Conservation (phyloP, 2,797 vertebrate genomes). For the Trachops cirrhosus region DNA sequence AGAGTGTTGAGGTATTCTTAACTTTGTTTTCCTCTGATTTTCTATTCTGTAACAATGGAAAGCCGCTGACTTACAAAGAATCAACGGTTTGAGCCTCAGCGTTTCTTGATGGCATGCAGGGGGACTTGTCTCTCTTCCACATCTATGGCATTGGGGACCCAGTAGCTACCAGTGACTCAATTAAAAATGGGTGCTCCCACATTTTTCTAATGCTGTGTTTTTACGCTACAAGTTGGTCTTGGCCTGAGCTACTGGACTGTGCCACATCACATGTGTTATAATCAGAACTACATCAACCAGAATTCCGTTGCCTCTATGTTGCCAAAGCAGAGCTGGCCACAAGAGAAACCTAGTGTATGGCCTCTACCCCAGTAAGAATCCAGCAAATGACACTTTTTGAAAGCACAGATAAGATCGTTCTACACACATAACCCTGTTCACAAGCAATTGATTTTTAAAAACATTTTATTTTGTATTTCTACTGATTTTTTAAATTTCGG, state of each 20-base stretch:
- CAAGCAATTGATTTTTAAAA: conserved; percentile 22
- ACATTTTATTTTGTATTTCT: neutral
- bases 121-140: neutral
- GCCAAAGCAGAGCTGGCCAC: neutral
- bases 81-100: neutral
- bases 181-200: neutral
- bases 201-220: neutral
- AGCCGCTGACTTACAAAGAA: neutral
- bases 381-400: neutral
- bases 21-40: neutral
- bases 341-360: neutral
- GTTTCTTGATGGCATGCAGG: neutral
- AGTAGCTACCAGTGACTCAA: neutral
- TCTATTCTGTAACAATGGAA: neutral
- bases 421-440: neutral
- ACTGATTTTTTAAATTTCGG: neutral
- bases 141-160: neutral
- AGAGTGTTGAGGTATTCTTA: neutral
- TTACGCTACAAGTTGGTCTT: neutral
- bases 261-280: neutral
- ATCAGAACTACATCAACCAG: neutral
- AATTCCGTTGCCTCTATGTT: neutral
- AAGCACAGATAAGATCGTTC: neutral
- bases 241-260: too few species aligned
- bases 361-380: neutral